Conservation (phyloP, 2,113 vertebrate genomes). For the Pygoscelis adeliae region DNA sequence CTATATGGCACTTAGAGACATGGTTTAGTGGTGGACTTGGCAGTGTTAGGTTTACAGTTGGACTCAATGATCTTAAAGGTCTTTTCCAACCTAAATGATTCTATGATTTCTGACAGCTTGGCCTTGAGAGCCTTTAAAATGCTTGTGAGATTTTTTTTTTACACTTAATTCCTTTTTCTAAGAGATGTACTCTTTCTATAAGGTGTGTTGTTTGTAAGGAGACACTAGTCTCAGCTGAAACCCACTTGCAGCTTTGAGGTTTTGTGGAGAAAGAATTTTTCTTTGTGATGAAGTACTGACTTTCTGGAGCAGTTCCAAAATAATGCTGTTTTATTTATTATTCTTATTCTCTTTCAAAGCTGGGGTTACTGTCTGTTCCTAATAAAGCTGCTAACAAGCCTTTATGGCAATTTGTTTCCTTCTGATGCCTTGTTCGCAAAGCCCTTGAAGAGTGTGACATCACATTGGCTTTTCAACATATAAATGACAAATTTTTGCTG, state of each 20-base stretch:
- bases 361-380: background rate
- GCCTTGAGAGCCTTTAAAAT: background rate
- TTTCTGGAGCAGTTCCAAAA: background rate
- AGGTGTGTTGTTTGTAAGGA: background rate
- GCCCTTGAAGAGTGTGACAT: background rate
- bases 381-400: background rate
- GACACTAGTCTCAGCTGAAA: background rate
- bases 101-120: background rate
- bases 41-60: background rate
- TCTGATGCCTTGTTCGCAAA: background rate
- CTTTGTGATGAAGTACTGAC: background rate
- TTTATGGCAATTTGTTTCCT: background rate
- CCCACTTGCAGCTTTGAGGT: background rate
- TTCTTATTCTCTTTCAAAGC: background rate
- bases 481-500: background rate
- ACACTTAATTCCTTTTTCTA: background rate
- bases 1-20: background rate
- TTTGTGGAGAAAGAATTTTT: background rate
- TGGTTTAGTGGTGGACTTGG: background rate
- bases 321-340: constrained; percentile 5
- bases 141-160: background rate
- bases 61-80: background rate
- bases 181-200: background rate
- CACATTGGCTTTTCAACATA: background rate
- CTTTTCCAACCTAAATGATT: background rate